phyloP scores from a whole-genome alignment of 2,888 invertebrate genomes.

The Melangyna quadrimaculata region DNA sequence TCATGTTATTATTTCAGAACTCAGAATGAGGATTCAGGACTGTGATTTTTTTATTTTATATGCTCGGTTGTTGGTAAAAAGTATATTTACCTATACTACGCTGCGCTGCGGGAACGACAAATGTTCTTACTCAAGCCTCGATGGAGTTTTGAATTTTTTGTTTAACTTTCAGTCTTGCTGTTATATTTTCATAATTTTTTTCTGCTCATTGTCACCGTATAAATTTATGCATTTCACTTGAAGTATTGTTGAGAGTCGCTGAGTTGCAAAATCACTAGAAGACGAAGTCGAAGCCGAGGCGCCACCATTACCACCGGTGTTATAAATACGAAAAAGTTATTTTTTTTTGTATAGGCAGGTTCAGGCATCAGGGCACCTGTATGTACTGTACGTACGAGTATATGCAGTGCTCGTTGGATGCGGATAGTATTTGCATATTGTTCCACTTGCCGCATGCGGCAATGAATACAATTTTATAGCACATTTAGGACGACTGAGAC shows the following conservation, averaged over 20 bases:
- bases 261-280: constrained; percentile 64
- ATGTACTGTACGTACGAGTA: neutral
- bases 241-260: constrained; percentile 62
- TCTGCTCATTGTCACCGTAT: constrained; percentile 52
- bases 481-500: constrained; percentile 16
- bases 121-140: constrained; percentile 19
- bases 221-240: constrained; percentile 71
- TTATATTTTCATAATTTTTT: constrained; percentile 22
- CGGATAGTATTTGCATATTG: constrained; percentile 55
- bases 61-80: neutral
- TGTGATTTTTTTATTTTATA: neutral
- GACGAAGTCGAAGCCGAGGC: constrained; percentile 26
- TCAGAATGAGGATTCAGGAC: constrained; percentile 4
- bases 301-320: constrained; percentile 19
- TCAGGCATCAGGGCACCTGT: neutral
- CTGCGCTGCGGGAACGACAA: constrained; percentile 33
- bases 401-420: neutral
- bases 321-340: constrained; percentile 18
- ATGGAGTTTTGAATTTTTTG: neutral
- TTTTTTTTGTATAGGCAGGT: neutral
- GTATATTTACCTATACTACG: constrained; percentile 23
- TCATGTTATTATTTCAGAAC: constrained; percentile 31
- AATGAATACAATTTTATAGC: constrained; percentile 41
- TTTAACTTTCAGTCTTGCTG: neutral
- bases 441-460: constrained; percentile 17